phyloP scores from a whole-genome alignment of 2,888 invertebrate genomes.

The Homarus gammarus region DNA sequence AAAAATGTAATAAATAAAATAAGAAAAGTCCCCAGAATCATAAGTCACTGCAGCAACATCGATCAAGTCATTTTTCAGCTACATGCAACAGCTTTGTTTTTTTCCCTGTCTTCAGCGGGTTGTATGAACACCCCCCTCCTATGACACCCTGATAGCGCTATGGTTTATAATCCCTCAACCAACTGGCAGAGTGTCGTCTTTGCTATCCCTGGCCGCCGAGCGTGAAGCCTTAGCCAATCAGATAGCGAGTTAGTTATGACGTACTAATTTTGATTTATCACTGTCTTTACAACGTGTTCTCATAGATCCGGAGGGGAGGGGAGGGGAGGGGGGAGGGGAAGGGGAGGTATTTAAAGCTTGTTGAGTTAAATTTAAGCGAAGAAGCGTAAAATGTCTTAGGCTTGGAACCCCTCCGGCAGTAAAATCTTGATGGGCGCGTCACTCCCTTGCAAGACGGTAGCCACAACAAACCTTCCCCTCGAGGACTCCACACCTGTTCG shows the following conservation, averaged over 20 bases:
- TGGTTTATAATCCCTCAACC: not conserved
- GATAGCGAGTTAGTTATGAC: slow-evolving; percentile 2
- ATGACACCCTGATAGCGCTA: not conserved
- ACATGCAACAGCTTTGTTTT: no score
- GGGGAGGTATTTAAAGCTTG: not conserved
- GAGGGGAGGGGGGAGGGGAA: not conserved
- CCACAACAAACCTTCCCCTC: not conserved
- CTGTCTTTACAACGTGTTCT: not conserved
- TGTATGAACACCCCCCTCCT: not conserved
- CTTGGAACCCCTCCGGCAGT: not conserved
- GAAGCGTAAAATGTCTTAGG: not conserved
- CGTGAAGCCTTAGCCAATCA: not conserved
- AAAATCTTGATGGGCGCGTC: not conserved
- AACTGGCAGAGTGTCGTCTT: not conserved
- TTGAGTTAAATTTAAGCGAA: not conserved
- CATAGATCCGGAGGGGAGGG: not conserved
- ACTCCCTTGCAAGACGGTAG: not conserved
- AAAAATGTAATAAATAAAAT: no score
- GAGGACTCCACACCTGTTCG: no score
- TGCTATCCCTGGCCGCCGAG: not conserved
- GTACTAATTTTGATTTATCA: not conserved
- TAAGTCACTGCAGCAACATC: not conserved
- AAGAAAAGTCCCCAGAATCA: not conserved
- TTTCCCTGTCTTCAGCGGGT: no score
- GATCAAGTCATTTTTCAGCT: not conserved